Percentiles rank a stretch among this genome's conserved stretches.
Evolutionary conservation across 2,797 vertebrate species (phyloP).

Genomic region (Euphonia xanthogaster): DNA sequence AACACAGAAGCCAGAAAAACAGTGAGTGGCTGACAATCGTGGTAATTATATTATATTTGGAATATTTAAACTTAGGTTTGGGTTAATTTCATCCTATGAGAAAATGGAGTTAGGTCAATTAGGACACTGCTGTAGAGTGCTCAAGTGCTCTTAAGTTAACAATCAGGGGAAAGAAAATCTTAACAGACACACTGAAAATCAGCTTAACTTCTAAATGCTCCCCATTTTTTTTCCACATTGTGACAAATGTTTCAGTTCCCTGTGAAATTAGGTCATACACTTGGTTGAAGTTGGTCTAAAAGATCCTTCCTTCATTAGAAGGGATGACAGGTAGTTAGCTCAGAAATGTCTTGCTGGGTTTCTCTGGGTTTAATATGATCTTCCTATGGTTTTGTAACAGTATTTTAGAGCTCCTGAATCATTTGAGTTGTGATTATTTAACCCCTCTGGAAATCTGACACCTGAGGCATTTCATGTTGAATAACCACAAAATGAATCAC

Average conservation of each 20-base stretch:
- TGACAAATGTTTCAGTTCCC: neutral
- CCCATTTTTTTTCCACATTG: neutral
- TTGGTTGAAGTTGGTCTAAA: neutral
- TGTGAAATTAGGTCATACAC: neutral
- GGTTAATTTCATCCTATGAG: neutral
- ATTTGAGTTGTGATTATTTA: slow-evolving; percentile 12
- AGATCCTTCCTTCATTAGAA: neutral
- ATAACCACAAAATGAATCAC: neutral
- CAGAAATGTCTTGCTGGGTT: neutral
- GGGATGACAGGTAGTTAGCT: neutral
- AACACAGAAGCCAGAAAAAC: neutral
- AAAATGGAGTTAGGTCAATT: neutral
- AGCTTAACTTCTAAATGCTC: neutral
- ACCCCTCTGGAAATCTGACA: neutral
- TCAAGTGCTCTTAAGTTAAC: neutral
- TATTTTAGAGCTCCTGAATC: neutral
- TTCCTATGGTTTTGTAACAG: neutral
- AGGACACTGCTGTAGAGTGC: neutral
- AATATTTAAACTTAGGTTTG: neutral
- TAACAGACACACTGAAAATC: neutral
- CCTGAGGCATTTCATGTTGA: neutral
- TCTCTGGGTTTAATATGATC: neutral
- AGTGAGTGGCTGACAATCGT: neutral
- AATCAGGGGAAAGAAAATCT: neutral
- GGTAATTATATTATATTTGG: neutral